Evolutionary conservation across 2,113 vertebrate genomes (phyloP), one percentile per base, ranked within the genome.

Genomic region (Hirundichthys speculiger): DNA sequence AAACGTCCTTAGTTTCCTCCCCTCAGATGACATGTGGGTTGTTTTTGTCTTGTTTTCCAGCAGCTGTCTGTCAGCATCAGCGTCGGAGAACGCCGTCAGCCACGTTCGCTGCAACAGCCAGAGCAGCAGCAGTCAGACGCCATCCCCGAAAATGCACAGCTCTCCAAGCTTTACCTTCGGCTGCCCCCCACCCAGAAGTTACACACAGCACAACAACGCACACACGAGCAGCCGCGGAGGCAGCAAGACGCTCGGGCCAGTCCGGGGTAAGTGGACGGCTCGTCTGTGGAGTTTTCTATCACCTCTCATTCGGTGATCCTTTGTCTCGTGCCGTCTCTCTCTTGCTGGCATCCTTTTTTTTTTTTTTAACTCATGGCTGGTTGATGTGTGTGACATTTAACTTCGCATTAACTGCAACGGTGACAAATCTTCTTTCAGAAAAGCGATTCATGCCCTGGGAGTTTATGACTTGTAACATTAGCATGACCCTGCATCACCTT

Each of bases 221-320:
- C 53, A 92, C 82, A 47, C 63, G 74, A 14, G 68, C 0, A 75
- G 61, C 49, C 70, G 86, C 0, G 85, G 85, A 46, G 71, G 69
- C 68, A 65, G 88, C 73, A 80, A 88, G 73, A 70, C 90, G 41
- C 89, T 92, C 1, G 94, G 92, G 14, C 89, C 88, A 0, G 88
- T 94, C 86, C 93, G 94, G 93, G 96, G 97, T 98, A 93, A 96
- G n/a, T n/a, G n/a, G n/a, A n/a, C n/a, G n/a, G 96, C 49, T 58
- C 48, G 80, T 53, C 42, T 56, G 34, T 20, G 51, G 18, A 11
- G n/a, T 46, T 59, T 40, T 64, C 39, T 45, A 0, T 66, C 27
- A 34, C 39, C 22, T 59, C 16, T 42, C n/a, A 15, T 14, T 21
- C 0, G 16, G 39, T 51, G 47, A 20, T 25, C 9, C 6, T 53